Base-by-base conservation (phyloP, 1,140 invertebrate species). In the Gryllus bimaculatus region DNA sequence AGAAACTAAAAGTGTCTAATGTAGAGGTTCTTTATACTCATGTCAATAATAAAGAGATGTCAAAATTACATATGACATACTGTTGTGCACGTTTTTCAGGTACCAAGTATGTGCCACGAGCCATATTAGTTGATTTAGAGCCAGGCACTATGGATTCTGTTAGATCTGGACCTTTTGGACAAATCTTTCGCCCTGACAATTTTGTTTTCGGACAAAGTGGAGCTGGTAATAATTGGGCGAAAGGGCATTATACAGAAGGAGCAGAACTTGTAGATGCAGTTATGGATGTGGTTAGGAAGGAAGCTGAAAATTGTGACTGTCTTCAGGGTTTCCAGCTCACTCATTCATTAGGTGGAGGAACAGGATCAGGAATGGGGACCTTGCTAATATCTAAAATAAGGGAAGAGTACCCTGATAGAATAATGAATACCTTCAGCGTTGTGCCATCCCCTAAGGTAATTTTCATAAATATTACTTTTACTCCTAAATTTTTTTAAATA, bases 291-390 rank as follows among this genome's bases (percentile, higher is more conserved):
- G 91, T 96, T 7, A 83, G 88, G n/a, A 89, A 90, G 82, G 89
- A 91, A 82, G 87, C 90, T 8, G 90, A 91, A 84, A 85, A 85
- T 74, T 90, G 89, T 81, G 89, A 90, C 81, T 88, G 87, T 83
- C 82, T 83, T 13, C 82, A 83, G 78, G 95, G 95, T 54, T 97
- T 97, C 86, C 92, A 97, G 88, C 85, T 94, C 82, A 91, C 92
- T 81, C 91, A 97, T 86, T 92, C 95, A 48, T 85, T 97, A 8
- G 94, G 93, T 54, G 96, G 91, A 87, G 95, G 90, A 84, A 98
- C 96, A 80, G 96, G 96, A 10, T 95, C 95, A 49, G 95, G 95
- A 76, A 90, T 96, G 88, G 95, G 95, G 48, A 96, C 95, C 0
- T 86, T 96, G 20, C 87, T 96, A 47, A 92, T 97, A 80, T 96